Evolutionary conservation across 1,140 invertebrate species (phyloP).

Genomic region (Rhopalosiphum padi): DNA sequence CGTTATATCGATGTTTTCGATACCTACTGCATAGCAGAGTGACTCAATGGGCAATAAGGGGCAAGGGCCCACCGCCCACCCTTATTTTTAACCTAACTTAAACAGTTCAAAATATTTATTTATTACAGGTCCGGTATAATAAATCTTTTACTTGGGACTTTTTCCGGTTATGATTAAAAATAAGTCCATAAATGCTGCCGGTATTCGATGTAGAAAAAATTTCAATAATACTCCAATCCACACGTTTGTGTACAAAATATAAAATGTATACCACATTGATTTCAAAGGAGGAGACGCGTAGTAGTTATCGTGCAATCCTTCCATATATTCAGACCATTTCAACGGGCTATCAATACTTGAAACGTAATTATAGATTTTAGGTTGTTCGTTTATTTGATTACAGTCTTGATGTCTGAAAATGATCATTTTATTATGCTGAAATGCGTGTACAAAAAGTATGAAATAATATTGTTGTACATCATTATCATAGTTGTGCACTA

Average conservation of each 20-base stretch:
- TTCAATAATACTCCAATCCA: neutral
- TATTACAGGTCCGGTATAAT: neutral
- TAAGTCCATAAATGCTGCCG: neutral
- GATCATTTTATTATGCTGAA: neutral
- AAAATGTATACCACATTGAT: neutral
- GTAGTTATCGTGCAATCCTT: neutral
- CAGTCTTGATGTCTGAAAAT: neutral
- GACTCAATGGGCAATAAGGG: neutral
- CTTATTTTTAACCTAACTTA: neutral
- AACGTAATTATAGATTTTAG: conserved; percentile 32
- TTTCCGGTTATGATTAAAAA: neutral
- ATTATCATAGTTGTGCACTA: no score
- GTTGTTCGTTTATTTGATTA: neutral
- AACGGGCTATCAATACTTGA: neutral
- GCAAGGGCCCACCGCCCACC: no score
- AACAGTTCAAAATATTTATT: neutral
- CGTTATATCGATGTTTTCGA: no score
- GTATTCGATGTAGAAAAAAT: neutral
- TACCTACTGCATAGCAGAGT: neutral
- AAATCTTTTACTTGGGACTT: neutral
- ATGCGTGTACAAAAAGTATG: neutral
- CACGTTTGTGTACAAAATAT: neutral
- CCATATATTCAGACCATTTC: neutral
- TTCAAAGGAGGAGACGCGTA: neutral
- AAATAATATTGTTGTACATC: neutral